phyloP scores from a whole-genome alignment of 2,113 vertebrate species.

The Gulo gulo region DNA sequence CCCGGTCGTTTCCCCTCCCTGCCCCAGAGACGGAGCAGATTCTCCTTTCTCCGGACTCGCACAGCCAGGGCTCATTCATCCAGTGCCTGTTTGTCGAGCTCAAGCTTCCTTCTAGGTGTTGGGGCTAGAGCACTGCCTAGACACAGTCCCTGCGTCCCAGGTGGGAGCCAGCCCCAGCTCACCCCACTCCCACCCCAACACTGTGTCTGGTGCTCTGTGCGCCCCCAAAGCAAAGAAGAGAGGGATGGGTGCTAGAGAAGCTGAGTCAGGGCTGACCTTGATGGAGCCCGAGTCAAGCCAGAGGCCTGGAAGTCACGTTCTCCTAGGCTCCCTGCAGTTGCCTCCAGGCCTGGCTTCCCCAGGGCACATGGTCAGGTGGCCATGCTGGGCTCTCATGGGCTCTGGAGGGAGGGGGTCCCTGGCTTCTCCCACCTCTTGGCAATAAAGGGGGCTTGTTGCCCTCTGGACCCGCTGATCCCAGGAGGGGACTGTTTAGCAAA shows the following conservation, averaged over 20 bases:
- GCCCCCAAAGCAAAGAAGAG: not conserved
- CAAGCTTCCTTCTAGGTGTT: not conserved
- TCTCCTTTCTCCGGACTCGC: not conserved
- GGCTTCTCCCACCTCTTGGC: not conserved
- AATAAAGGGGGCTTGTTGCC: not conserved
- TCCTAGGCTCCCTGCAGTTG: not conserved
- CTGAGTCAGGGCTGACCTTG: not conserved
- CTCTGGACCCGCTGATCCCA: not conserved
- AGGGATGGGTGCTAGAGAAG: not conserved
- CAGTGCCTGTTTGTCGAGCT: not conserved
- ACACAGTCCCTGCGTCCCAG: not conserved
- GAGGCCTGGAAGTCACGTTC: not conserved
- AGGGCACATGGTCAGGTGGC: not conserved
- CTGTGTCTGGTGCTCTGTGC: not conserved
- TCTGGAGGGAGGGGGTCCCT: no score
- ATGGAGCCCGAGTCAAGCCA: not conserved
- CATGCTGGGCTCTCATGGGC: not conserved
- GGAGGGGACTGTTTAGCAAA: not conserved
- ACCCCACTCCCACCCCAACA: not conserved
- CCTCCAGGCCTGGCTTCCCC: not conserved
- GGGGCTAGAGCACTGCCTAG: not conserved
- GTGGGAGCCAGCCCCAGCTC: not conserved
- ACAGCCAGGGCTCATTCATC: not conserved
- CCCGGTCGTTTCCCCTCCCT: not conserved
- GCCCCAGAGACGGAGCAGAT: not conserved